phyloP scores from a whole-genome alignment of 2,113 vertebrate genomes.

The Maccullochella peelii region DNA sequence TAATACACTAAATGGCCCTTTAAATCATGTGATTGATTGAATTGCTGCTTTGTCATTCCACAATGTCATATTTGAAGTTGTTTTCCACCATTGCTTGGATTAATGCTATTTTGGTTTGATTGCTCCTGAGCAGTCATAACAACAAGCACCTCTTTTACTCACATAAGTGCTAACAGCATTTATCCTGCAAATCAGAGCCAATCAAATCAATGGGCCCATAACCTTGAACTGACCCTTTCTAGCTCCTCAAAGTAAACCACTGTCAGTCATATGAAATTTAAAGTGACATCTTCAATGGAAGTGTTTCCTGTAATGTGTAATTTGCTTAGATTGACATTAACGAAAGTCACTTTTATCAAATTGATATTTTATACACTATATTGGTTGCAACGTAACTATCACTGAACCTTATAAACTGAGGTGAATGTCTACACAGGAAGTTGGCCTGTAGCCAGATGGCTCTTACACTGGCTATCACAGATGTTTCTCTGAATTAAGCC shows the following conservation, averaged over 20 bases:
- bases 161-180: neutral
- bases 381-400: neutral
- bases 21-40: conserved; percentile 13
- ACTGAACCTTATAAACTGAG: neutral
- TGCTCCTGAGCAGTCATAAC: conserved; percentile 12
- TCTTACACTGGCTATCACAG: conserved; percentile 37
- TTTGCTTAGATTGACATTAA: neutral
- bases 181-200: neutral
- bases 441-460: conserved; percentile 35
- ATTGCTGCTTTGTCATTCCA: neutral
- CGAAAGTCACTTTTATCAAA: neutral
- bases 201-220: conserved; percentile 11
- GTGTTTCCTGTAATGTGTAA: too few species aligned
- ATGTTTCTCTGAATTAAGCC: conserved; percentile 62
- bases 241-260: neutral
- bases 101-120: conserved; percentile 14
- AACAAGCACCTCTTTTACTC: neutral
- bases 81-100: neutral
- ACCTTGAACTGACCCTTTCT: neutral
- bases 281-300: neutral
- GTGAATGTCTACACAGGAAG: neutral
- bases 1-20: conserved; percentile 6
- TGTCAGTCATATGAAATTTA: neutral
- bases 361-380: neutral
- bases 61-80: neutral